Evolutionary conservation across 2,113 vertebrate species (phyloP), one percentile per base, ranked within the genome.

Genomic region (Origma solitaria): DNA sequence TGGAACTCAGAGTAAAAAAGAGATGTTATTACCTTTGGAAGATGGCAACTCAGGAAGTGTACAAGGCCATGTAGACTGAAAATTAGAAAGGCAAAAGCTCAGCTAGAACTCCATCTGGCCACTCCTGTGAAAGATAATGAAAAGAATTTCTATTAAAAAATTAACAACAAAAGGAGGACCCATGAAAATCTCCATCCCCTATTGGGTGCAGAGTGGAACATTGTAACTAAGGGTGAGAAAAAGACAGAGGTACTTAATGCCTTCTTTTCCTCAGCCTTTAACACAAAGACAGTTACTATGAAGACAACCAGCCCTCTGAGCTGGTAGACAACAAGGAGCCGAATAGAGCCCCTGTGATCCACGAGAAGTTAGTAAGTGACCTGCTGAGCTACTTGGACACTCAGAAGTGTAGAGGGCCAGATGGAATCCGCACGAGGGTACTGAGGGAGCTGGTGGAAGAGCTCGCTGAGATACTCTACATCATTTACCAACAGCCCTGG

Each of bases 31-130:
- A 50, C 21, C 25, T 31, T 64, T 56, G 17, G 49, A 80, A 71
- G 49, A 56, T 31, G 30, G 11, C 11, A 50, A 18, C 20, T 79
- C 0, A 0, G 21, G 24, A 54, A 62, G 13, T 6, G 5, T 64
- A 42, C 30, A 71, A 54, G 20, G n/a, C 35, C 30, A 30, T 18
- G 30, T 27, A 79, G 28, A 23, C 15, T 50, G 15, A 72, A 65
- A 81, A 56, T 37, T 44, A 50, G 61, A 31, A 35, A 58, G 31
- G 37, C 18, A 44, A 81, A 72, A 81, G 22, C 42, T 65, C 17
- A 49, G 18, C 18, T 33, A 37, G 15, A 65, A 57, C 42, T 50
- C 27, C 23, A 13, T 50, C 18, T 73, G 44, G 22, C 22, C 9
- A 37, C 12, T 88, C 12, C 22, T 44, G 31, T 72, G 31, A 38